These are phyloP conservation scores for Liasis olivaceus DNA, from an alignment of 2,797 vertebrate genomes.

Conservation along the genomic window DNA sequence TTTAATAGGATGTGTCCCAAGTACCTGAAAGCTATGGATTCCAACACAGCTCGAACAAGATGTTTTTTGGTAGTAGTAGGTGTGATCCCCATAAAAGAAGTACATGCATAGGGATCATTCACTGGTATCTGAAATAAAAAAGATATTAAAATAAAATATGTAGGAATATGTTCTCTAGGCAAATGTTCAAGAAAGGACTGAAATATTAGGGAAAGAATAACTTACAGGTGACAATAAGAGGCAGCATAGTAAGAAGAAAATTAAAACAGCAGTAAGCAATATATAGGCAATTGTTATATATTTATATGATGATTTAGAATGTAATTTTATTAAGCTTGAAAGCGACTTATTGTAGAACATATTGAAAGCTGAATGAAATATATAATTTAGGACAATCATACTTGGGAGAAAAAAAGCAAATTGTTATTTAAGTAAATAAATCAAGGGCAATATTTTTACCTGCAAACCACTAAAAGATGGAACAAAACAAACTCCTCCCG, in stretches of 20 bases:
- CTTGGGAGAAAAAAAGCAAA: not conserved
- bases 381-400: not conserved
- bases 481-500: conserved; percentile 93
- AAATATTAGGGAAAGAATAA: conserved; percentile 57
- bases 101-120: conserved; percentile 88
- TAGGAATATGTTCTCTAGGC: conserved; percentile 8
- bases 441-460: conserved; percentile 73
- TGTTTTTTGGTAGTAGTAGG: conserved; percentile 88
- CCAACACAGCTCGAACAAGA: conserved; percentile 91
- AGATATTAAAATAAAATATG: conserved; percentile 23
- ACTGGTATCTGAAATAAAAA: conserved; percentile 81
- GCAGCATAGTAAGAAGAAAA: conserved; percentile 68
- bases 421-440: not conserved
- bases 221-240: conserved; percentile 66
- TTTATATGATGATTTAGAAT: conserved; percentile 25
- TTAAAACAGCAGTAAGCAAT: conserved; percentile 58
- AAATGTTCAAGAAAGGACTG: conserved; percentile 49
- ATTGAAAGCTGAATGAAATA: not conserved
- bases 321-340: conserved; percentile 21
- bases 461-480: conserved; percentile 93
- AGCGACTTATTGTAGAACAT: not conserved
- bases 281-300: conserved; percentile 8
- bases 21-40: conserved; percentile 93
- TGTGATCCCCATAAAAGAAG: conserved; percentile 93
- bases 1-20: not conserved